Evolutionary conservation across 2,888 invertebrate species (phyloP), one percentile per base, ranked within the genome.

Genomic region (Pelosia muscerda): DNA sequence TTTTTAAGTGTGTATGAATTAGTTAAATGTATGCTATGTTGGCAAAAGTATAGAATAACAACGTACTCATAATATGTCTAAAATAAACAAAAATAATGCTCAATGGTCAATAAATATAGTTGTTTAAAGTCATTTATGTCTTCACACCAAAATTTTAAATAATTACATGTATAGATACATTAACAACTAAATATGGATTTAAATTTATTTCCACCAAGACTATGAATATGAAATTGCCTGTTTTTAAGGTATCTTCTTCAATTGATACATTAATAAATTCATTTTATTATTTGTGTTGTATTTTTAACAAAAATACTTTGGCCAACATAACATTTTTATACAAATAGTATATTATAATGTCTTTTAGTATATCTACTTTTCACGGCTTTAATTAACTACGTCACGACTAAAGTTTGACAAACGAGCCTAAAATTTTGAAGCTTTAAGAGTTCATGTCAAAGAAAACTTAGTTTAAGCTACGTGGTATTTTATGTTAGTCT

Each of bases 391-490:
- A 80, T 73, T 70, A 77, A 19, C 25, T 68, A 22, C 62, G 75
- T 63, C 54, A 22, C 60, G 75, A 31, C 34, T 69, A 76, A 77
- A 73, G 38, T 72, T 78, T 74, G 75, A 74, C 65, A 77, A 84
- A 82, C 72, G 76, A 89, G 90, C 90, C 90, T 92, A 92, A 91
- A 90, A 88, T 86, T 80, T 75, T 71, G 86, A 90, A 94, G 94
- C 93, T 94, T 94, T 94, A 94, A 93, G 80, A 85, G 84, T 87
- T 82, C 77, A 91, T 90, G 88, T 93, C 93, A 94, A 93, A 94
- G 93, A 92, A 84, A 79, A 73, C 55, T 71, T 71, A 56, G 23
- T 60, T 63, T 74, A 66, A 76, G 68, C 57, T 75, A 65, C 22
- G 25, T 63, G 55, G 57, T 65, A 67, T 34, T 61, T 61, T 64